These are phyloP conservation scores for Nothoprocta pentlandii DNA, from an alignment of 2,113 vertebrate genomes.

Conservation along the genomic window DNA sequence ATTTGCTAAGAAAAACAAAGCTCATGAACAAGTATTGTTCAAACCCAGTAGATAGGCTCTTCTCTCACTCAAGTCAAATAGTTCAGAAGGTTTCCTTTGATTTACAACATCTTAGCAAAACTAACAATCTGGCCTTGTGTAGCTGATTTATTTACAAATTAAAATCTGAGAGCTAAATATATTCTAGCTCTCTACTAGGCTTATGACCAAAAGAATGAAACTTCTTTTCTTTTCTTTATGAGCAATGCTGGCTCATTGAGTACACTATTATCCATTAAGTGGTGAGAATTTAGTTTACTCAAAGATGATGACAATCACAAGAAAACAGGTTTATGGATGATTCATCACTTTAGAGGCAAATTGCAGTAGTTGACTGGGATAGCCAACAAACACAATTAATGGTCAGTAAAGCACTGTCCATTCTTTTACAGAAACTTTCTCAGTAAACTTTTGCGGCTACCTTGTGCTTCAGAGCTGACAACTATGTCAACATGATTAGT, in stretches of 20 bases:
- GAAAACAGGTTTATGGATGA: not conserved
- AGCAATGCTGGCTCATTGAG: not conserved
- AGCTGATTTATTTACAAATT: not conserved
- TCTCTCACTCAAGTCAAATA: not conserved
- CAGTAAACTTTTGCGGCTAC: not conserved
- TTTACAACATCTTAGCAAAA: not conserved
- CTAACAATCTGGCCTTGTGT: not conserved
- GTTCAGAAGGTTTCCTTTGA: not conserved
- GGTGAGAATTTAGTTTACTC: not conserved
- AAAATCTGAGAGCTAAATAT: not conserved
- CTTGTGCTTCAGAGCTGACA: not conserved
- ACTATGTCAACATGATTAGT: not conserved
- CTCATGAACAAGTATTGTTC: not conserved
- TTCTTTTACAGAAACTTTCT: not conserved
- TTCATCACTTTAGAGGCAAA: not conserved
- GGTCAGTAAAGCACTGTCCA: not conserved
- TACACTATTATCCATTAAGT: not conserved
- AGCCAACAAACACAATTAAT: not conserved
- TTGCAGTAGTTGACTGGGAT: not conserved
- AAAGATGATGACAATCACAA: not conserved
- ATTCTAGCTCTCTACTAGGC: not conserved
- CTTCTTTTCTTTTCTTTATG: not conserved
- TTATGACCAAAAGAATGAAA: not conserved
- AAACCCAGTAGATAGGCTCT: not conserved
- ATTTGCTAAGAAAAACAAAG: not conserved